Base-by-base conservation (phyloP, 2,797 vertebrate species). In the Loriculus beryllinus region DNA sequence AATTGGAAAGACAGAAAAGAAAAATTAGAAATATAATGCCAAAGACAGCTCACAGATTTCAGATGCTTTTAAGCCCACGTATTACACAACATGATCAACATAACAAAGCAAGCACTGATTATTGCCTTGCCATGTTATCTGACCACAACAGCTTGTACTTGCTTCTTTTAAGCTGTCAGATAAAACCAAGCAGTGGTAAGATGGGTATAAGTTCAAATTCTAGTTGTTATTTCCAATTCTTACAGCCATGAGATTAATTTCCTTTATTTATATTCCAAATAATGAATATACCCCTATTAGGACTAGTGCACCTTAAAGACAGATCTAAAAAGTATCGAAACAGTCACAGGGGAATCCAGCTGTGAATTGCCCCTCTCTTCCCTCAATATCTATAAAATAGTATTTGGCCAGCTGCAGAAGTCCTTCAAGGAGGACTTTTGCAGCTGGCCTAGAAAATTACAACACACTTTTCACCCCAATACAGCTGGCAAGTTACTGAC, bases 91-190 rank as follows among this genome's bases (percentile, higher is more conserved):
- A 82, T 79, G 88, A 91, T 65, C 89, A 96, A 93, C 81, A 48
- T 88, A 91, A 96, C 68, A 96, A 95, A 92, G 81, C 5, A 28
- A 86, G 65, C 88, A 96, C 88, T 94, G 95, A 97, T 96, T 96
- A 92, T 40, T 21, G 14, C 65, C 76, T 86, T 64, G 63, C 93
- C 79, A 94, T 71, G 52, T 82, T 96, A 87, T 79, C 82, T 88
- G 57, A 92, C 92, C 35, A 65, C 78, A 77, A 78, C 51, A 90
- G 63, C 75, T 84, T 43, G 43, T 60, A 89, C 49, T 92, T 93
- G 51, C 72, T 96, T 93, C 80, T 80, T 86, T 88, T 76, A 79
- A 65, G 22, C 31, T 88, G 68, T 95, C 84, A 88, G 85, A 71
- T 69, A 62, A 92, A 95, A 71, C n/a, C 60, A 91, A 88, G 65